These are phyloP conservation scores for Malaclemys terrapin DNA, from an alignment of 2,113 vertebrate species.

Conservation along the genomic window DNA sequence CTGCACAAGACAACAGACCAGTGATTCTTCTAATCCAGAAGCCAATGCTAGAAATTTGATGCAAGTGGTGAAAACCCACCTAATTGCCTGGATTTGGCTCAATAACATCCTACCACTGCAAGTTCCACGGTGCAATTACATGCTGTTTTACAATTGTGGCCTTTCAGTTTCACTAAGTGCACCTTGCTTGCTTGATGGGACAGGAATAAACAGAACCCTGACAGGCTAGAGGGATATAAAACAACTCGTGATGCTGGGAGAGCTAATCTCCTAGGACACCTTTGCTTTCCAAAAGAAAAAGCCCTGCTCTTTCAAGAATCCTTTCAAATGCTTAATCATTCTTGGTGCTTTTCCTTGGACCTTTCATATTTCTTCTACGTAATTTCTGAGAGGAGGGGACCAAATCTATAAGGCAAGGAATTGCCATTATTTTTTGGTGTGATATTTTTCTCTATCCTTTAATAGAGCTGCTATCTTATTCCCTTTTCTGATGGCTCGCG, in stretches of 20 bases:
- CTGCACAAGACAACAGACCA: background rate
- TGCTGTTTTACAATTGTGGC: background rate
- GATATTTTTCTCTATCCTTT: background rate
- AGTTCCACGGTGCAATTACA: background rate
- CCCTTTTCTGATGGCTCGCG: background rate
- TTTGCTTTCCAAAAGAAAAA: background rate
- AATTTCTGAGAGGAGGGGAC: background rate
- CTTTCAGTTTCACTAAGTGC: background rate
- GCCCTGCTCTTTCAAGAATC: background rate
- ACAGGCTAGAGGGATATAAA: no score
- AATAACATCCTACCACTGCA: background rate
- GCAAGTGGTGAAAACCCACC: background rate
- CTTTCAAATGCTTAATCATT: background rate
- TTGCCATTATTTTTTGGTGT: background rate
- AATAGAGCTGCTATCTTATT: background rate
- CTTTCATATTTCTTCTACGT: background rate
- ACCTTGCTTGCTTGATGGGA: background rate
- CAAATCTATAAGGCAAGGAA: background rate
- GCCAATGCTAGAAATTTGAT: background rate
- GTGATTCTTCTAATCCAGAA: background rate
- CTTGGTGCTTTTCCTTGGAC: background rate
- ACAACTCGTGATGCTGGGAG: no score
- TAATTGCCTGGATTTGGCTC: background rate
- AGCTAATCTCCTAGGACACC: background rate
- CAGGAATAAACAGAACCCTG: background rate